phyloP scores from a whole-genome alignment of 2,888 invertebrate genomes.

The Alentia gelatinosa region DNA sequence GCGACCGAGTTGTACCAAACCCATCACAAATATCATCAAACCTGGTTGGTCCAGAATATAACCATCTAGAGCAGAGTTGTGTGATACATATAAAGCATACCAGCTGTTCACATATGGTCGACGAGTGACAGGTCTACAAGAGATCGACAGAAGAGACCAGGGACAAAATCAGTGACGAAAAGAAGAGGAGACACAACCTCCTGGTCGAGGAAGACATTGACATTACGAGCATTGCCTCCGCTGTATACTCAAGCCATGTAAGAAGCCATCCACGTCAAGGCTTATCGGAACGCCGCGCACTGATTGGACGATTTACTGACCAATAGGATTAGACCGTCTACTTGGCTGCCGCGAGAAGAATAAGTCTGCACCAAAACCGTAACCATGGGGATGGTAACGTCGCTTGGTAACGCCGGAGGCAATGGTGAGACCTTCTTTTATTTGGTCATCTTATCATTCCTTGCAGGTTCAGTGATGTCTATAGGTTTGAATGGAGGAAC shows the following conservation, averaged over 20 bases:
- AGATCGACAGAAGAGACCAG: background rate
- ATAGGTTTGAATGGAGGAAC: no score
- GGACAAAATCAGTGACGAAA: background rate
- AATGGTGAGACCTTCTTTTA: no score
- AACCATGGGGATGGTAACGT: background rate
- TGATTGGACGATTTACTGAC: background rate
- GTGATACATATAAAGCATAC: background rate
- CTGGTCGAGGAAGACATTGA: background rate
- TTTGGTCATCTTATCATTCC: no score
- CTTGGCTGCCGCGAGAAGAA: background rate
- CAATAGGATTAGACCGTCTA: background rate
- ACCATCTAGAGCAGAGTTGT: background rate
- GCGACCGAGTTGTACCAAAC: background rate
- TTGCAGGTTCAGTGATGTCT: no score
- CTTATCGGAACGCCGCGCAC: background rate
- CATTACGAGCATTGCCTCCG: background rate
- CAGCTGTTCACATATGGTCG: conserved; percentile 23
- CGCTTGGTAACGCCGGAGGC: background rate
- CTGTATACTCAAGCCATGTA: background rate
- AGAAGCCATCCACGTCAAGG: background rate
- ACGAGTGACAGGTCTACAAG: background rate
- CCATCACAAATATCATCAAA: background rate
- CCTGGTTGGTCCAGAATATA: background rate
- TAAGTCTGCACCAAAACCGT: background rate
- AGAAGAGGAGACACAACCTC: background rate